Evolutionary conservation across 2,888 invertebrate genomes (phyloP).

Genomic region (Drosophila paramelanica): DNA sequence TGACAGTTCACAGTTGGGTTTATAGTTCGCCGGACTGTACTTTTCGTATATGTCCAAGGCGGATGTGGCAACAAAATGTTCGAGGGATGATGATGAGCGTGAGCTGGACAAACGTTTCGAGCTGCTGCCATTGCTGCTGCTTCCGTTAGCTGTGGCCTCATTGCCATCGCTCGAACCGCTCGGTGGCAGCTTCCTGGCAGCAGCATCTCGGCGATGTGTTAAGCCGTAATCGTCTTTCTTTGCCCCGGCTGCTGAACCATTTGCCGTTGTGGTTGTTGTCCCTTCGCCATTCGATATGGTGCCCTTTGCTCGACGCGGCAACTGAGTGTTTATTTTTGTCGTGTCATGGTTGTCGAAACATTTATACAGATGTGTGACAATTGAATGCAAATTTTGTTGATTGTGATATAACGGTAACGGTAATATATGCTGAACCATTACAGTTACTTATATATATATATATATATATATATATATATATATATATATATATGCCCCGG

Average conservation of each 20-base stretch:
- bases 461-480: background rate
- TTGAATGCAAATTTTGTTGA: conserved; percentile 37
- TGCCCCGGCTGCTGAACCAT: background rate
- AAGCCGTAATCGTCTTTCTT: conserved; percentile 62
- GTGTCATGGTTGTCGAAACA: conserved; percentile 47
- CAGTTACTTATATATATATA: conserved; percentile 36
- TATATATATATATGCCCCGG: too few relatives aligned
- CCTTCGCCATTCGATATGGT: conserved; percentile 38
- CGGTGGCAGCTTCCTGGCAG: conserved; percentile 61
- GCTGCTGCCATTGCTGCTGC: conserved; percentile 54
- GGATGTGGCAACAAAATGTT: conserved; percentile 87
- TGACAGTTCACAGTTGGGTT: conserved; percentile 87
- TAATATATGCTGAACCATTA: too few relatives aligned
- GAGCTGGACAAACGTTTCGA: conserved; percentile 81
- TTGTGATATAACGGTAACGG: conserved; percentile 47
- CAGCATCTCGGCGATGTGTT: conserved; percentile 40
- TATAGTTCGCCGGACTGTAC: conserved; percentile 91
- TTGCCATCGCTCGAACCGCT: conserved; percentile 46
- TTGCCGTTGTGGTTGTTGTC: conserved; percentile 5
- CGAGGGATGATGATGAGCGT: conserved; percentile 85
- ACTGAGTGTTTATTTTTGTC: conserved; percentile 41
- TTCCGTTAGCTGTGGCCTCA: conserved; percentile 49
- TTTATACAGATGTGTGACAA: conserved; percentile 57
- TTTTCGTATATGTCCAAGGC: conserved; percentile 90
- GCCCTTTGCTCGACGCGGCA: conserved; percentile 65